Evolutionary conservation across 2,888 invertebrate species (phyloP), one percentile per base, ranked within the genome.

Genomic region (Dicroscelio sp.): DNA sequence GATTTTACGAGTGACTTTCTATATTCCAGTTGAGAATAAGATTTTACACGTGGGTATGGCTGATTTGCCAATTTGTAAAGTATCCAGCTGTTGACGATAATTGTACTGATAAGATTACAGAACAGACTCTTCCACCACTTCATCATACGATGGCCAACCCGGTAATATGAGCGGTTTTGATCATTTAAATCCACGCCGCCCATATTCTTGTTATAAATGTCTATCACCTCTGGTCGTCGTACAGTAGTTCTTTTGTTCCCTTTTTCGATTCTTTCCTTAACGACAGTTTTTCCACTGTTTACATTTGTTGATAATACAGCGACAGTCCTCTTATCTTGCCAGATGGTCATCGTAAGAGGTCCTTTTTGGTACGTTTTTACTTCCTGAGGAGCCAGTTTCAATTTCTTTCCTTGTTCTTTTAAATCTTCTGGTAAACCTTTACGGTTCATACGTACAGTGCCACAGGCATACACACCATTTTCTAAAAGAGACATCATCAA

Each of bases 311-410:
- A 88, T 25, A 88, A 17, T 2, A 88, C 69, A 20, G 82, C 55
- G 10, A 88, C 82, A 25, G 76, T 88, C 67, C 76, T 27, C 60
- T 88, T 88, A 35, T 88, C 87, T 69, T 82, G 76, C 87, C 82
- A 88, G 17, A 82, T 23, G 58, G 82, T 88, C 25, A 82, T n/a
- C 2, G 76, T 82, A 12, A 82, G 43, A n/a, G 14, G 55, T 27
- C 69, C 87, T 67, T 69, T 75, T 76, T 76, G 82, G n/a, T 31
- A 82, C 12, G 43, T 33, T 58, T 63, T 78, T 2, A 55, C 43
- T 67, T 76, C 83, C 48, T 83, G 76, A n/a, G 78, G 69, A 31
- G 25, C 3, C 25, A 88, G 35, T 20, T 88, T 71, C 12, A 76
- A n/a, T n/a, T n/a, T 23, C 17, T 58, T 43, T 87, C 65, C 69